A percentile compares a stretch with the other conserved stretches of the same genome.
phyloP scores from a whole-genome alignment of 2,888 invertebrate species.

The Malacosoma neustria region DNA sequence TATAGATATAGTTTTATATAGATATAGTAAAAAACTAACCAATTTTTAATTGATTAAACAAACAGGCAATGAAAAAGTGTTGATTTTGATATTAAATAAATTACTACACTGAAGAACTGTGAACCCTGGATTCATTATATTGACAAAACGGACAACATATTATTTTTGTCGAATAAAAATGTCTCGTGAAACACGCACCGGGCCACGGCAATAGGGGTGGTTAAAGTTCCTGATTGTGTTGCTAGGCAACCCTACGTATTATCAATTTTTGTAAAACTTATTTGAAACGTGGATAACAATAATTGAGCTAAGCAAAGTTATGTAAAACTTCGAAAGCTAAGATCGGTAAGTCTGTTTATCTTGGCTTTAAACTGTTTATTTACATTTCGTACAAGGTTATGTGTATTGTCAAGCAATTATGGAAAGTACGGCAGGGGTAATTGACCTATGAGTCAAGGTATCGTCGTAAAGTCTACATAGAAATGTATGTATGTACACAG shows the following conservation, averaged over 20 bases:
- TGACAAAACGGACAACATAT: too few relatives aligned
- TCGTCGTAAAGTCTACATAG: too few relatives aligned
- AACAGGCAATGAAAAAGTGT: too few relatives aligned
- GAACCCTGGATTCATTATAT: too few relatives aligned
- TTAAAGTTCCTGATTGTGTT: constrained; percentile 39
- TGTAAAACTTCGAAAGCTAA: constrained; percentile 16
- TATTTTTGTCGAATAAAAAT: too few relatives aligned
- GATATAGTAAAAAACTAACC: too few relatives aligned
- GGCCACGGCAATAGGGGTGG: constrained; percentile 1
- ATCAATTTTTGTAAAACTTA: constrained; percentile 16
- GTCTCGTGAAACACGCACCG: neutral
- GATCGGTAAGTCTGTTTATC: constrained; percentile 19
- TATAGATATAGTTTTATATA: too few relatives aligned
- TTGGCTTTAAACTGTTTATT: constrained; percentile 20
- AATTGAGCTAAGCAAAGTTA: constrained; percentile 15
- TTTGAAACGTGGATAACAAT: constrained; percentile 2
- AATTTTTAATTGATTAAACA: too few relatives aligned
- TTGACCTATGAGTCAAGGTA: constrained; percentile 35
- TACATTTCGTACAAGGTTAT: constrained; percentile 27
- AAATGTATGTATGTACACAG: too few relatives aligned
- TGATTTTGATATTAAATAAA: too few relatives aligned
- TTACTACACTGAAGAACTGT: too few relatives aligned
- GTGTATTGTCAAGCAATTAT: constrained; percentile 14
- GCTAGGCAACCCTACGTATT: constrained; percentile 43
- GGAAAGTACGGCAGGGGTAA: constrained; percentile 25